Evolutionary conservation across 2,797 vertebrate species (phyloP).

Genomic region (Malurus splendens): DNA sequence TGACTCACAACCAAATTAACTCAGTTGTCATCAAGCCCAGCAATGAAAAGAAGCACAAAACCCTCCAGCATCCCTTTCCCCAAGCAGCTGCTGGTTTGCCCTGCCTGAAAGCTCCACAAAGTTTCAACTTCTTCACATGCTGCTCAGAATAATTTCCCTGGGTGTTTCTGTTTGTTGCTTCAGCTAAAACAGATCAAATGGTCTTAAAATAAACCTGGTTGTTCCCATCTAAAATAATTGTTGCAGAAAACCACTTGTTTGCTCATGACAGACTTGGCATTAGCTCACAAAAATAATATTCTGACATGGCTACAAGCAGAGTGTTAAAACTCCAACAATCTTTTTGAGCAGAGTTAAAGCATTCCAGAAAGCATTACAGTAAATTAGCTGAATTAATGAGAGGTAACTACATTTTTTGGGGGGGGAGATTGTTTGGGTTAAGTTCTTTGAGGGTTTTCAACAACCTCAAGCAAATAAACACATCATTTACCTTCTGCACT

Average conservation of each 20-base stretch:
- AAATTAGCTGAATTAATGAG: not conserved
- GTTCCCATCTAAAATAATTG: not conserved
- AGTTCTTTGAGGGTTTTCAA: not conserved
- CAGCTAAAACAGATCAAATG: not conserved
- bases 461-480: not conserved
- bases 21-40: not conserved
- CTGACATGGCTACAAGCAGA: not conserved
- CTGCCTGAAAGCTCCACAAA: not conserved
- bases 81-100: not conserved
- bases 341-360: not conserved
- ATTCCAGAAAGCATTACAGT: not conserved
- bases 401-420: not conserved
- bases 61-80: not conserved
- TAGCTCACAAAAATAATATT: not conserved
- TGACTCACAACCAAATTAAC: not conserved
- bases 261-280: not conserved
- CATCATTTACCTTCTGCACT: not conserved
- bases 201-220: slow-evolving; percentile 2
- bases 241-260: not conserved
- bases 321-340: not conserved
- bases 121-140: not conserved
- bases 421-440: not conserved
- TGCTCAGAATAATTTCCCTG: not conserved
- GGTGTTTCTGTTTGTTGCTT: not conserved
- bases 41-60: not conserved